These are phyloP conservation scores for Mesocentrotus franciscanus DNA, from an alignment of 53 echinoderm and acorn worm genomes.

Conservation along the genomic window DNA sequence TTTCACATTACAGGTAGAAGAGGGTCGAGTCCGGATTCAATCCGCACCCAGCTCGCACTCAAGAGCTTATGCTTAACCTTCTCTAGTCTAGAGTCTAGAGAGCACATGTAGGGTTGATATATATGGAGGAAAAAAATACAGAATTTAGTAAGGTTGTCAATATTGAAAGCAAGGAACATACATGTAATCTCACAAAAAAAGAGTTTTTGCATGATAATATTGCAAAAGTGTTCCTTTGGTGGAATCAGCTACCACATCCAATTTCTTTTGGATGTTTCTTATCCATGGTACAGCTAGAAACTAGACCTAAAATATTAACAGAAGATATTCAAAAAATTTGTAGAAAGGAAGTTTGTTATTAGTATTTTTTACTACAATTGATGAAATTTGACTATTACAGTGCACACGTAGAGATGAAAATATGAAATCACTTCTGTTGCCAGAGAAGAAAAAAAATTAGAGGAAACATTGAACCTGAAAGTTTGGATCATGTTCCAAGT, in stretches of 20 bases:
- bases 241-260: neutral
- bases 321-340: neutral
- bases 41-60: too few relatives aligned
- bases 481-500: slow-evolving; percentile 37
- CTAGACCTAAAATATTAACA: neutral
- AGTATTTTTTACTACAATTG: neutral
- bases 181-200: neutral
- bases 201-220: neutral
- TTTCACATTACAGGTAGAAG: too few relatives aligned
- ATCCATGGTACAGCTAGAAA: neutral
- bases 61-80: too few relatives aligned
- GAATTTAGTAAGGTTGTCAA: neutral
- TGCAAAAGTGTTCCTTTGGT: neutral
- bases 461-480: slow-evolving; percentile 41
- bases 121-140: too few relatives aligned
- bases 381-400: neutral
- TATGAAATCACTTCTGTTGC: neutral
- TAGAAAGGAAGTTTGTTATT: neutral
- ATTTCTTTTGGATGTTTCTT: neutral
- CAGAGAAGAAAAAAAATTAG: neutral
- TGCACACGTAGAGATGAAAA: neutral
- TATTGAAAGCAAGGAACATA: neutral
- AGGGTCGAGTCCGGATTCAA: too few relatives aligned
- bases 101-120: too few relatives aligned
- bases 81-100: too few relatives aligned